Percentiles rank a stretch among this genome's conserved stretches.
phyloP scores from a whole-genome alignment of 2,888 invertebrate species.

The Acleris emargana region DNA sequence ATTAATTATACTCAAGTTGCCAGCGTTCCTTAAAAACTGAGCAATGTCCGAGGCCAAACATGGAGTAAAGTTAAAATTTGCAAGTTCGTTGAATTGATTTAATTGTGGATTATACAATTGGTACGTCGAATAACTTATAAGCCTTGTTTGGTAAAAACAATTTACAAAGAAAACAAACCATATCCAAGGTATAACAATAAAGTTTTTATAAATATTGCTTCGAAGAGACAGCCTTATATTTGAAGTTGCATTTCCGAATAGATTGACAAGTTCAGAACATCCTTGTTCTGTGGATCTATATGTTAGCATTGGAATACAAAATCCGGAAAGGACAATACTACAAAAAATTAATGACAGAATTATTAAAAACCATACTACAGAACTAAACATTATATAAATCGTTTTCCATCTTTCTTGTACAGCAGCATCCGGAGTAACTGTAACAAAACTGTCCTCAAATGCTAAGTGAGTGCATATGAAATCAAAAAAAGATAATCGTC shows the following conservation, averaged over 20 bases:
- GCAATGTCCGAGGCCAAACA: conserved; percentile 27
- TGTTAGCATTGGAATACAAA: neutral
- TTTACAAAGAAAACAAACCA: conserved; percentile 35
- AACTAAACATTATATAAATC: conserved; percentile 30
- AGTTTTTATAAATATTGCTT: conserved; percentile 17
- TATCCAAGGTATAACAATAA: conserved; percentile 29
- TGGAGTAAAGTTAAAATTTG: conserved; percentile 28
- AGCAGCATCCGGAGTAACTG: conserved; percentile 14
- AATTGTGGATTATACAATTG: conserved; percentile 21
- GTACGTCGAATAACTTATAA: conserved; percentile 33
- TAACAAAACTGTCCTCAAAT: conserved; percentile 28
- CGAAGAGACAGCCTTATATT: conserved; percentile 7
- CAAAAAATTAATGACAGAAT: conserved; percentile 16
- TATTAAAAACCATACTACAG: conserved; percentile 21
- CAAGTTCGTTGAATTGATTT: conserved; percentile 10
- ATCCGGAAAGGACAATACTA: conserved; percentile 8
- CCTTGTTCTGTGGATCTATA: neutral
- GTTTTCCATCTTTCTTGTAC: conserved; percentile 35
- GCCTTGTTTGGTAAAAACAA: conserved; percentile 26
- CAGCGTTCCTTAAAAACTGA: conserved; percentile 15
- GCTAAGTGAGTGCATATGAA: conserved; percentile 30
- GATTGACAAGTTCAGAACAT: conserved; percentile 12
- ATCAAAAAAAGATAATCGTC: conserved; percentile 25
- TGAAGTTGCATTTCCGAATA: conserved; percentile 16
- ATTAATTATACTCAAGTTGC: conserved; percentile 8